phyloP scores from a whole-genome alignment of 1,140 invertebrate species.

The Bombus polaris region DNA sequence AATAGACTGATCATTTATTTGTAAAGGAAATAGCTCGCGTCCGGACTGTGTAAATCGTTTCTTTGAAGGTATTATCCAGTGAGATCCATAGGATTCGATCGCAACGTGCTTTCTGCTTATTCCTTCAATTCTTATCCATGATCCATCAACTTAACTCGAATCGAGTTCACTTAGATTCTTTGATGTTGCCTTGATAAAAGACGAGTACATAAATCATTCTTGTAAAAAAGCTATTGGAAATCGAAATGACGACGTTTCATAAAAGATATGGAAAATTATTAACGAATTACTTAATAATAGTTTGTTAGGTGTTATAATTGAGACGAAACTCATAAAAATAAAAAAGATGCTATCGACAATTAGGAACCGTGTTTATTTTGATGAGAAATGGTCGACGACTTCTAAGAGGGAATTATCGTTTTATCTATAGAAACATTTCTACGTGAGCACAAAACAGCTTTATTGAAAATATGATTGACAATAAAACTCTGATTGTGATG shows the following conservation, averaged over 20 bases:
- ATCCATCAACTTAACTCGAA: neutral
- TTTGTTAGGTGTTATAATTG: neutral
- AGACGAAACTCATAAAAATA: neutral
- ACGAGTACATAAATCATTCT: no score
- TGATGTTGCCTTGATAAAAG: neutral
- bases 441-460: no score
- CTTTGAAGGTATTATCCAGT: neutral
- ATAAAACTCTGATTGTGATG: no score
- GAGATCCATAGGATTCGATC: neutral
- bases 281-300: neutral
- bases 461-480: no score
- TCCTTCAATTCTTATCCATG: neutral
- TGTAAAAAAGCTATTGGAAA: neutral
- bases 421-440: no score
- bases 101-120: neutral
- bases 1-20: slow-evolving; percentile 41
- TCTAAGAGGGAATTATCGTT: no score
- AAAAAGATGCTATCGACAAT: no score
- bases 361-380: no score
- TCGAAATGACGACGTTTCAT: neutral
- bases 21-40: slow-evolving; percentile 2
- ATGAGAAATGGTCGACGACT: no score
- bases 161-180: neutral
- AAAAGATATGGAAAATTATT: neutral
- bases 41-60: neutral